phyloP scores from a whole-genome alignment of 1,140 invertebrate species.

The Platyscapa corneri region DNA sequence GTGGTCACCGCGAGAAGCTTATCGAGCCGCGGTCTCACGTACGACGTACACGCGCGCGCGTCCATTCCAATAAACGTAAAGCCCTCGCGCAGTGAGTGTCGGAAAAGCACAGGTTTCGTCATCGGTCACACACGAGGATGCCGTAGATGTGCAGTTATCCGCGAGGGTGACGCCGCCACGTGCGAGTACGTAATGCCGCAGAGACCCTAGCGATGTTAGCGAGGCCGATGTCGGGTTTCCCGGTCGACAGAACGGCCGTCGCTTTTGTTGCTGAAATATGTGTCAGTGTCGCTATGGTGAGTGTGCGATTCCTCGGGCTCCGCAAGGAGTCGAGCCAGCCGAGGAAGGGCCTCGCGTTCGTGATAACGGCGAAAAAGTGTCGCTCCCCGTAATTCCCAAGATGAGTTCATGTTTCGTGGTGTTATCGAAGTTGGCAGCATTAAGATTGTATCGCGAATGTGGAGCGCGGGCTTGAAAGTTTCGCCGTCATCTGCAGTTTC shows the following conservation, averaged over 20 bases:
- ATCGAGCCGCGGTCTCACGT: neutral
- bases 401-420: too few species aligned
- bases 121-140: slow-evolving; percentile 38
- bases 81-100: neutral
- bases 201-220: slow-evolving; percentile 58
- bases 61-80: neutral
- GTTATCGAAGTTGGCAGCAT: too few species aligned
- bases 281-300: slow-evolving; percentile 63
- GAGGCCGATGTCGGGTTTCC: slow-evolving; percentile 61
- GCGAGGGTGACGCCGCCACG: slow-evolving; percentile 32
- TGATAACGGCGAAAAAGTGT: too few species aligned
- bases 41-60: neutral
- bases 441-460: too few species aligned
- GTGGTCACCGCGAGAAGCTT: neutral
- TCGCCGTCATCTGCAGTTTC: neutral
- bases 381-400: too few species aligned
- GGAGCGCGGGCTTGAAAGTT: neutral
- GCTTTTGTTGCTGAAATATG: slow-evolving; percentile 64
- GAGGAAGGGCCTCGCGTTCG: too few species aligned
- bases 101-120: neutral
- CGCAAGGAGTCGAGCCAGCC: neutral
- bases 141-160: slow-evolving; percentile 62
- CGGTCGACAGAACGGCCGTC: slow-evolving; percentile 55
- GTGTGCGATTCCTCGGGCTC: slow-evolving; percentile 27
- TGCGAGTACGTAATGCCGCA: slow-evolving; percentile 56